Evolutionary conservation across 2,113 vertebrate species (phyloP).

Genomic region (Percina caprodes): DNA sequence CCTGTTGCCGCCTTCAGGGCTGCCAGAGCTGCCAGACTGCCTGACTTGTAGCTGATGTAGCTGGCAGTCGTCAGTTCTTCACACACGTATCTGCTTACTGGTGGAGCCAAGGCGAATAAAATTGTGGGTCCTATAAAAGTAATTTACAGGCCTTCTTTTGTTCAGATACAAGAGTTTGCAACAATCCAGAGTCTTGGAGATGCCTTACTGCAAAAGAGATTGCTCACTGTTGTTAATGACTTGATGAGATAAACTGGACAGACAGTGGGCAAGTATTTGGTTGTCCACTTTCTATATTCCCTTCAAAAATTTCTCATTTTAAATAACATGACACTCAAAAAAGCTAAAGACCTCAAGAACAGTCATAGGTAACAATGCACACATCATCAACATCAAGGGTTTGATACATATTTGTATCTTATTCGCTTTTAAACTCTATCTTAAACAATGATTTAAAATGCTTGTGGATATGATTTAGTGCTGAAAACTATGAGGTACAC

Average conservation of each 20-base stretch:
- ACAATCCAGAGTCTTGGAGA: constrained; percentile 12
- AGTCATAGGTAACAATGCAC: not conserved
- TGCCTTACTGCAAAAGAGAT: not conserved
- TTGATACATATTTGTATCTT: not conserved
- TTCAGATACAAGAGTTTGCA: constrained; percentile 2
- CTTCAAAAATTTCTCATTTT: not conserved
- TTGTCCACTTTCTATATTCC: no score
- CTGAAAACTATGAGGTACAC: not conserved
- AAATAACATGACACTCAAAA: constrained; percentile 35
- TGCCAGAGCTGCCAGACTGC: constrained; percentile 24
- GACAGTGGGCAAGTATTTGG: not conserved
- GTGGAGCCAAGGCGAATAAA: constrained; percentile 22
- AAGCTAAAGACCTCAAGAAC: constrained; percentile 21
- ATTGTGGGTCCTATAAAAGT: constrained; percentile 10
- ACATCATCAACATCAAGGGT: not conserved
- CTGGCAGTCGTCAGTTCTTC: constrained; percentile 30
- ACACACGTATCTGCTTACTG: constrained; percentile 23
- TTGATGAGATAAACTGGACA: not conserved
- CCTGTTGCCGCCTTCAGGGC: constrained; percentile 42
- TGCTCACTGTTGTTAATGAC: constrained; percentile 1
- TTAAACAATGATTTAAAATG: not conserved
- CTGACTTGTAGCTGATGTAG: constrained; percentile 45
- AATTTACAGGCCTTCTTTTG: constrained; percentile 15
- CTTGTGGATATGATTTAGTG: not conserved
- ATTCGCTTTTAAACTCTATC: not conserved